Evolutionary conservation across 2,797 vertebrate genomes (phyloP), one percentile per base, ranked within the genome.

Genomic region (Poecilia picta): DNA sequence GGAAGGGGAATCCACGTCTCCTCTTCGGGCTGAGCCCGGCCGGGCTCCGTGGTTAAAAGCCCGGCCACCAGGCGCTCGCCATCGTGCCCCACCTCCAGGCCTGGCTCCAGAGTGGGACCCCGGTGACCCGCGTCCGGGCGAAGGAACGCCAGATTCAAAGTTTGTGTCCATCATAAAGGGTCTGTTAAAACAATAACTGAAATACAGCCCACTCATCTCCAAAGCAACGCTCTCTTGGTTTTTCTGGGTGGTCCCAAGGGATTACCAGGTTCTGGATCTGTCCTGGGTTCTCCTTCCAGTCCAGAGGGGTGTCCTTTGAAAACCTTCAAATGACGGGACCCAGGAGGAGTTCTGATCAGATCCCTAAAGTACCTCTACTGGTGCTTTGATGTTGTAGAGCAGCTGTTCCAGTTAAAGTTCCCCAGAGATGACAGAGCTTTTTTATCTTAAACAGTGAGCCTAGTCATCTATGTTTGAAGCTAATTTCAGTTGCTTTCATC

Each of bases 311-410:
- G 11, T 70, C 11, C 39, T 70, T 70, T 70, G 66, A 70, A 68
- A 70, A 70, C 39, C 66, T 70, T 70, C 66, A 70, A 70, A 70
- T 10, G 36, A 43, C 25, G 39, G 20, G 3, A n/a, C 10, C 20
- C 66, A 43, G 66, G 39, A 70, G 66, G 66, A 43, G 33, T 43
- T 43, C 20, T 70, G 66, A 43, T 70, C 66, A 70, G 66, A 43
- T 41, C 45, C 66, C 66, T 43, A 43, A 25, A 25, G 66, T 43
- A 15, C 36, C 39, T 43, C 33, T 41, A 70, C 39, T 70, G 39
- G 36, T 23, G 5, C 66, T 70, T 41, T 70, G 66, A 41, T 43
- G 66, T 43, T 43, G 36, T 25, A 23, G 39, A 70, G 66, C 39
- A 41, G 23, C 66, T 70, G 66, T 43, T 43, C 39, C 39, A 70